phyloP scores from a whole-genome alignment of 2,888 invertebrate genomes.

The Drosophila trichaetosa region DNA sequence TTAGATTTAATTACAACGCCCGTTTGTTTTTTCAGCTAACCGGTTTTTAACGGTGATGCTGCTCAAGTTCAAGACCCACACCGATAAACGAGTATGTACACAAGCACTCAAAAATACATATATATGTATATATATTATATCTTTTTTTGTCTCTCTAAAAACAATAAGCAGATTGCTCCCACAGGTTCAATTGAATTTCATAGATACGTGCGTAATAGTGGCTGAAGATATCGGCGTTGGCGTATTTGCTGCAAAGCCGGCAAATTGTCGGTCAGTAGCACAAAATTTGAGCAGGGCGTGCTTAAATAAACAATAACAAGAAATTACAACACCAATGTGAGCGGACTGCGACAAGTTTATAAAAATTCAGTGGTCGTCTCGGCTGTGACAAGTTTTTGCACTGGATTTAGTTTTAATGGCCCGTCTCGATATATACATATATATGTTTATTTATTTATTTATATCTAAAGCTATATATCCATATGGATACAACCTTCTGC shows the following conservation, averaged over 20 bases:
- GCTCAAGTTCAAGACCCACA: slow-evolving; percentile 46
- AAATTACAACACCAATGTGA: slow-evolving; percentile 41
- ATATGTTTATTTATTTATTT: not conserved
- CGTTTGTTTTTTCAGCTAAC: slow-evolving; percentile 28
- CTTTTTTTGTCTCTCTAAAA: slow-evolving; percentile 10
- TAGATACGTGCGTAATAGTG: slow-evolving; percentile 27
- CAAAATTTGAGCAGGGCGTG: slow-evolving; percentile 69
- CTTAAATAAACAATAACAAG: slow-evolving; percentile 36
- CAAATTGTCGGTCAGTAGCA: slow-evolving; percentile 76
- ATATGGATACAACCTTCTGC: slow-evolving; percentile 23
- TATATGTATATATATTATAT: not conserved
- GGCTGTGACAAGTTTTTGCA: slow-evolving; percentile 59
- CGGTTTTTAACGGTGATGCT: slow-evolving; percentile 54
- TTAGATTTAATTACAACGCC: slow-evolving; percentile 48
- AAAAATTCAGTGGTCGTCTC: slow-evolving; percentile 65
- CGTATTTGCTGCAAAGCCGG: slow-evolving; percentile 38
- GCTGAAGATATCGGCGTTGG: slow-evolving; percentile 39
- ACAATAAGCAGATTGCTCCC: slow-evolving; percentile 21
- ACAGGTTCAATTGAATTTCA: slow-evolving; percentile 44
- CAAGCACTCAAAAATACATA: slow-evolving; percentile 2
- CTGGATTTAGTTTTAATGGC: slow-evolving; percentile 75
- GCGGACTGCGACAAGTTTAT: slow-evolving; percentile 60
- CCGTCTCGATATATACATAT: slow-evolving; percentile 41
- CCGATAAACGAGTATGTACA: slow-evolving; percentile 3
- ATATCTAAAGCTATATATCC: not conserved